Evolutionary conservation across 2,113 vertebrate species (phyloP), one percentile per base, ranked within the genome.

Genomic region (Macroglossus sobrinus): DNA sequence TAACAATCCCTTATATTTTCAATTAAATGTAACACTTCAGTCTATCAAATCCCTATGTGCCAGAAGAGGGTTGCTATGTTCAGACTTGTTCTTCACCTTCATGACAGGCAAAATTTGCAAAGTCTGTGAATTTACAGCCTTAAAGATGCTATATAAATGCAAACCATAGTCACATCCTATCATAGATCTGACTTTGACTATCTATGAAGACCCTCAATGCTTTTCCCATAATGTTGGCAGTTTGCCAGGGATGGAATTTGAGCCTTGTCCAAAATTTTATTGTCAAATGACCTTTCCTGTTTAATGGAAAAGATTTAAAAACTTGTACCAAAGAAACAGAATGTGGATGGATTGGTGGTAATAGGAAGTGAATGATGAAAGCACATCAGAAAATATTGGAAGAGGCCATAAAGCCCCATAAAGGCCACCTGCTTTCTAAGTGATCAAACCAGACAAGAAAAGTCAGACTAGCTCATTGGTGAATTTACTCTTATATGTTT

Each of bases 251-350:
- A 95, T 50, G 4, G 4, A 50, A 75, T 61, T 79, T 92, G 66
- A 88, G 7, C 35, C 69, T 38, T 82, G 61, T 81, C 66, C 84
- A 96, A 89, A 89, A 63, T 66, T 76, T 80, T 66, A 30, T 75
- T 97, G 87, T 76, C 40, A 81, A 96, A 45, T 64, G 24, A 95
- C 64, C 30, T 97, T 96, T 87, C 47, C 8, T 50, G 16, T 89
- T 95, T 98, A 94, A 92, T 94, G 40, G 40, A 82, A 96, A 90
- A 92, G 59, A 92, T 96, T 69, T 45, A 96, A 97, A 40, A 4
- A n/a, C 61, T 82, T 63, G 76, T 50, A 91, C 24, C 45, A 72
- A 96, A 82, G 74, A 86, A 89, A 72, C 24, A 72, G 38, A 96
- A 86, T 89, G 30, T 96, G 47, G 45, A 84, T 85, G 76, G 71